Conservation (phyloP, 2,113 vertebrate genomes). For the Pangasianodon gigas region DNA sequence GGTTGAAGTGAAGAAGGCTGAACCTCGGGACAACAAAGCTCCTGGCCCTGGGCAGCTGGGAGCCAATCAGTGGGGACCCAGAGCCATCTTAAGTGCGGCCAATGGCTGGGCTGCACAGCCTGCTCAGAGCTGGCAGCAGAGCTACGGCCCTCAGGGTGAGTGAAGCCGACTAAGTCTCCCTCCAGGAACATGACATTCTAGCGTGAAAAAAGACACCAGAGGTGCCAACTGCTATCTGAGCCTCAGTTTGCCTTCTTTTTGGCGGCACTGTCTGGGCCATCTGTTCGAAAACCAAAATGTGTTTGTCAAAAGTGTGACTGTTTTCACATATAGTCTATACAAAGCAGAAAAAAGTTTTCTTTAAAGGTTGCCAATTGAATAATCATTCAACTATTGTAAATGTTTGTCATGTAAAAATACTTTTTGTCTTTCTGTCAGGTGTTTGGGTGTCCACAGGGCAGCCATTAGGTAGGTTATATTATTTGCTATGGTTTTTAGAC, state of each 20-base stretch:
- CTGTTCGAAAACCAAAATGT: slow-evolving; percentile 36
- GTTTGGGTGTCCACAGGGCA: slow-evolving; percentile 98
- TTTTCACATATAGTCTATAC: slow-evolving; percentile 20
- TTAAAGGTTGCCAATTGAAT: neutral
- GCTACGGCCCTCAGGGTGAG: slow-evolving; percentile 95
- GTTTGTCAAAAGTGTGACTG: slow-evolving; percentile 10
- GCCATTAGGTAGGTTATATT: slow-evolving; percentile 84
- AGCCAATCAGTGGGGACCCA: slow-evolving; percentile 91
- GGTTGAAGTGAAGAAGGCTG: slow-evolving; percentile 99
- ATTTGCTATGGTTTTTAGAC: neutral
- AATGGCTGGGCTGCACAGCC: slow-evolving; percentile 97
- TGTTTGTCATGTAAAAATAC: slow-evolving; percentile 5
- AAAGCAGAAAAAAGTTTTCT: neutral
- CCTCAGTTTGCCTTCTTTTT: slow-evolving; percentile 34
- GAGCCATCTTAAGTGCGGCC: slow-evolving; percentile 89
- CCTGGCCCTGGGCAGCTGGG: slow-evolving; percentile 85
- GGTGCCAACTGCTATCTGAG: slow-evolving; percentile 46
- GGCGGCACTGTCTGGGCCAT: slow-evolving; percentile 40
- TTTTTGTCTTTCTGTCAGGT: slow-evolving; percentile 72
- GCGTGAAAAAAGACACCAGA: slow-evolving; percentile 44
- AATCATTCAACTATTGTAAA: neutral
- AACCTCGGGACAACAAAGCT: slow-evolving; percentile 95
- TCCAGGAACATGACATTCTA: slow-evolving; percentile 37
- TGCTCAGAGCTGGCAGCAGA: slow-evolving; percentile 92
- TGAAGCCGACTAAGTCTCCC: slow-evolving; percentile 65